phyloP scores from a whole-genome alignment of 2,113 vertebrate genomes.

The Rhea pennata region DNA sequence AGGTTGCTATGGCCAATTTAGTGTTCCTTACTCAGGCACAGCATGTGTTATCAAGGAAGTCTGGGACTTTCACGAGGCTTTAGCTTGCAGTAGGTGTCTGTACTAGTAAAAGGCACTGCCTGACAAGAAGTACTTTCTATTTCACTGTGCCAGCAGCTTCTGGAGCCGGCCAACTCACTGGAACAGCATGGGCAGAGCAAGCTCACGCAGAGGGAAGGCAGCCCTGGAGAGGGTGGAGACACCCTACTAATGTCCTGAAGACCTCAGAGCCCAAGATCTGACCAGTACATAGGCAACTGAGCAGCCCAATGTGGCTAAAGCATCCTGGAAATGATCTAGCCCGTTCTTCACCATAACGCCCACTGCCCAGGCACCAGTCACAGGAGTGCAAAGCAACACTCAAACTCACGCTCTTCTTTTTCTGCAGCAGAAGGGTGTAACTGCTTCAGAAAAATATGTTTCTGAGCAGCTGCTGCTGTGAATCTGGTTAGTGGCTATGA shows the following conservation, averaged over 20 bases:
- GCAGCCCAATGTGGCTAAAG: neutral
- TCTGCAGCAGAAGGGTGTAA: neutral
- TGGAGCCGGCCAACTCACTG: neutral
- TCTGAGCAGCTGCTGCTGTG: neutral
- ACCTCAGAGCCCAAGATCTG: neutral
- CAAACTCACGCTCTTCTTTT: neutral
- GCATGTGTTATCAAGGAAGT: neutral
- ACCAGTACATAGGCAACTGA: neutral
- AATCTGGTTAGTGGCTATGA: neutral
- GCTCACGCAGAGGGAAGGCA: neutral
- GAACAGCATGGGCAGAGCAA: neutral
- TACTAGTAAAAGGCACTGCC: neutral
- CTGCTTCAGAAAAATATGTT: neutral
- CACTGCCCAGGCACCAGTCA: fast-evolving
- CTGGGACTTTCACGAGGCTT: neutral
- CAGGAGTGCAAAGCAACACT: neutral
- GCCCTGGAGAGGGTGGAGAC: neutral
- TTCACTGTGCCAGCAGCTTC: neutral
- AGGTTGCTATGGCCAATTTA: neutral
- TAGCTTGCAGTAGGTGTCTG: neutral
- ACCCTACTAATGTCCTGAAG: neutral
- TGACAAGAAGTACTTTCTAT: neutral
- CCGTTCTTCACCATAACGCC: neutral
- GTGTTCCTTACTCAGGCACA: neutral
- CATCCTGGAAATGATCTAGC: neutral